phyloP scores from a whole-genome alignment of 2,888 invertebrate species.

The Taenaris catops region DNA sequence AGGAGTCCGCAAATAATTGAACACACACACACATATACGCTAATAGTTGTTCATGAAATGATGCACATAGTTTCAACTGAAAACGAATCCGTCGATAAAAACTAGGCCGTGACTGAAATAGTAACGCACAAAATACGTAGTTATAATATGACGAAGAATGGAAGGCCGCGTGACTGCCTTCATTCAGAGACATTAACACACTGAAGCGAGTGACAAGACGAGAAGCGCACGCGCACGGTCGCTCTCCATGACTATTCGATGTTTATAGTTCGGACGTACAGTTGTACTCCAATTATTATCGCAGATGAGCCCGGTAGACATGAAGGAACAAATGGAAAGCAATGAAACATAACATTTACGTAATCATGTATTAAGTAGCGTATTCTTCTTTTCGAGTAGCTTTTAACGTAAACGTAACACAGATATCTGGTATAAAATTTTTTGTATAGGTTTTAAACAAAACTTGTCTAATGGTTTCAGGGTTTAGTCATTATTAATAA shows the following conservation, averaged over 20 bases:
- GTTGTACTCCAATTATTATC: conserved; percentile 56
- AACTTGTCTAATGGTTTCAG: no score
- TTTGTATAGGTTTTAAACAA: no score
- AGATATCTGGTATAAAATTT: no score
- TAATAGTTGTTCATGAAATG: conserved; percentile 17
- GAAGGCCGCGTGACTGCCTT: conserved; percentile 57
- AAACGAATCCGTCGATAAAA: conserved; percentile 16
- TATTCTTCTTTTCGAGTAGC: no score
- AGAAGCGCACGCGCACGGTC: conserved; percentile 57
- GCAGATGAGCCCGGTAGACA: conserved; percentile 35
- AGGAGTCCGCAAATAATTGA: conserved; percentile 34
- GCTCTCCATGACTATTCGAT: conserved; percentile 62
- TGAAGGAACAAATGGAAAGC: conserved; percentile 3
- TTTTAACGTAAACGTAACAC: no score
- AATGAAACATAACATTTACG: conserved; percentile 10
- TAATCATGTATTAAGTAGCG: conserved; percentile 3
- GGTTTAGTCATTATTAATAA: no score
- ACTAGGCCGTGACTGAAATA: conserved; percentile 21
- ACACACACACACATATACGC: conserved; percentile 29
- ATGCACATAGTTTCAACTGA: conserved; percentile 17
- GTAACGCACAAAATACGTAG: conserved; percentile 13
- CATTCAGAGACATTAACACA: conserved; percentile 63
- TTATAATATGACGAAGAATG: conserved; percentile 29
- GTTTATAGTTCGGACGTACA: conserved; percentile 54
- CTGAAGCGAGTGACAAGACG: conserved; percentile 40